A percentile compares a stretch with the other conserved stretches of the same genome.
Conservation (phyloP, 2,888 invertebrate species). For the Empis livida region DNA sequence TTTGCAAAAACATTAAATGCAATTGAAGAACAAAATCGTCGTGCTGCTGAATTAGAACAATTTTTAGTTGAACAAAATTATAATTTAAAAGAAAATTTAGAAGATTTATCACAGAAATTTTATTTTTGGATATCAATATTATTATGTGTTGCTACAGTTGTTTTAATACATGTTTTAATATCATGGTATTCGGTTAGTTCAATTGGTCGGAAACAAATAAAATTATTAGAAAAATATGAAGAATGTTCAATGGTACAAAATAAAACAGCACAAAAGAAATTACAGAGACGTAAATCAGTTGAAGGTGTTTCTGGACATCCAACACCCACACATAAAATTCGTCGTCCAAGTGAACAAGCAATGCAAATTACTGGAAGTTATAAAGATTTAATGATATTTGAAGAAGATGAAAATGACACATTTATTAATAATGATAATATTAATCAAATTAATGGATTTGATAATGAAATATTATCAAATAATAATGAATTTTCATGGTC, state of each 20-base stretch:
- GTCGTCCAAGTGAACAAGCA: slow-evolving; percentile 65
- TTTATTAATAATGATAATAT: neutral
- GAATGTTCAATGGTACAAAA: slow-evolving; percentile 10
- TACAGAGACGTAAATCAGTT: slow-evolving; percentile 47
- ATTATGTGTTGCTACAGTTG: slow-evolving; percentile 21
- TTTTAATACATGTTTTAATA: neutral
- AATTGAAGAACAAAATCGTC: slow-evolving; percentile 56
- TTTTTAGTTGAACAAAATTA: slow-evolving; percentile 67
- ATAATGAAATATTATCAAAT: too few species aligned
- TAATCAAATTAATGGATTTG: neutral
- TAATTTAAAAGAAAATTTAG: slow-evolving; percentile 50
- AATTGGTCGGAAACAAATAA: neutral
- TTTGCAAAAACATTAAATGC: slow-evolving; percentile 65
- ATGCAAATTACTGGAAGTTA: slow-evolving; percentile 47
- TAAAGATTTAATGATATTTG: slow-evolving; percentile 43
- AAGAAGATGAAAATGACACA: slow-evolving; percentile 37
- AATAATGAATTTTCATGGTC: too few species aligned
- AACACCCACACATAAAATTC: slow-evolving; percentile 42
- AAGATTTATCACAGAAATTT: slow-evolving; percentile 46
- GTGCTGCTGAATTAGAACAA: slow-evolving; percentile 60
- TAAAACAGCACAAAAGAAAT: slow-evolving; percentile 9
- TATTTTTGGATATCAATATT: slow-evolving; percentile 34
- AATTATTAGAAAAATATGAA: neutral
- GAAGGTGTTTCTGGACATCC: slow-evolving; percentile 45
- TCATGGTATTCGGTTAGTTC: slow-evolving; percentile 10